Percentiles rank a stretch among this genome's conserved stretches.
phyloP scores from a whole-genome alignment of 2,113 vertebrate species.

The Paracyprichromis sp. region DNA sequence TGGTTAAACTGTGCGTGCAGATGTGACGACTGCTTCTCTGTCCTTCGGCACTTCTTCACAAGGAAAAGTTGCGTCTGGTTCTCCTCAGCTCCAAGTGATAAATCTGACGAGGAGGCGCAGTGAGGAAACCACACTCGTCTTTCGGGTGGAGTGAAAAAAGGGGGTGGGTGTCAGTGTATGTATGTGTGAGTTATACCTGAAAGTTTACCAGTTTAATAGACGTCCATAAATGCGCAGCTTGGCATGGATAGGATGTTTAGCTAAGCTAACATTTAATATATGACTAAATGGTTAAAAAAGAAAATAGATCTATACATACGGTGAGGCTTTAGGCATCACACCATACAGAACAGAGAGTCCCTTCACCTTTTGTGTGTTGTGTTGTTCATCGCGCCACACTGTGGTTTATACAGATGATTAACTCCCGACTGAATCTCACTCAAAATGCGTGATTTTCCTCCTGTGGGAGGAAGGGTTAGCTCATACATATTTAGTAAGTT shows the following conservation, averaged over 20 bases:
- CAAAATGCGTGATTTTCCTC: neutral
- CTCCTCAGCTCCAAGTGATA: neutral
- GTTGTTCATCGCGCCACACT: neutral
- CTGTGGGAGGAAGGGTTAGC: neutral
- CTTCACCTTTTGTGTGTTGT: neutral
- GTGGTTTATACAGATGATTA: neutral
- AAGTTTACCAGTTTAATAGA: neutral
- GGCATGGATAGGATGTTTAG: neutral
- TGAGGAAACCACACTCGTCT: neutral
- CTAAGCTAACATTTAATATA: neutral
- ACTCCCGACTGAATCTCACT: neutral
- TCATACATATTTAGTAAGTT: neutral
- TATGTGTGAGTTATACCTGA: neutral
- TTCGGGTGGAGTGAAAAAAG: neutral
- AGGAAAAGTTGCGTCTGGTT: constrained; percentile 12
- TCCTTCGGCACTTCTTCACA: neutral
- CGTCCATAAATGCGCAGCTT: neutral
- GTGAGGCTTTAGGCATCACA: neutral
- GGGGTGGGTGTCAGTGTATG: neutral
- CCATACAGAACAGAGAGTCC: neutral
- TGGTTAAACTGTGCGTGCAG: neutral
- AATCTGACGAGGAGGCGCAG: neutral
- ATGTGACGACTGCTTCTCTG: neutral
- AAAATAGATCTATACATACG: neutral
- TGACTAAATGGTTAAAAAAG: neutral